Base-by-base conservation (phyloP, 1,140 invertebrate genomes). In the Pachypeltis micranthus region DNA sequence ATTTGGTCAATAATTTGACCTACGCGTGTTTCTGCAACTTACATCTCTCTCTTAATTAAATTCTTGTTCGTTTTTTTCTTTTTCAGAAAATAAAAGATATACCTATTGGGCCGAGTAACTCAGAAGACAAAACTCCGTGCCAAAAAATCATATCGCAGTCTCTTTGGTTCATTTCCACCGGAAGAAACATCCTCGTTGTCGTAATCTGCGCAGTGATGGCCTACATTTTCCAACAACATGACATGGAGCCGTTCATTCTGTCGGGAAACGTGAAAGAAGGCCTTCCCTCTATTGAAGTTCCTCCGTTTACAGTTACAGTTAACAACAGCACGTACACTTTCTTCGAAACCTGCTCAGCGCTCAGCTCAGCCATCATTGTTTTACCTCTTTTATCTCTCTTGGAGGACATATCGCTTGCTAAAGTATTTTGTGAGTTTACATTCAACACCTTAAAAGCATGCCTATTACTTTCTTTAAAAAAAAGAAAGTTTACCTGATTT, bases 331-430 rank as follows among this genome's bases (percentile, higher is more conserved):
- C 83, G 0, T 84, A 84, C 71, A 76, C 71, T 24, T 86, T 89
- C 70, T 69, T 81, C 25, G 81, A 87, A 62, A 83, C 88, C 77
- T 75, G 83, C 1, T 80, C 81, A 2, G 77, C 79, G 2, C 74
- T 90, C 47, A 83, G 85, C 14, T 84, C 85, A 2, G 87, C 85
- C n/a, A 81, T 89, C 64, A 76, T 88, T 61, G 83, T 91, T n/a
- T 79, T 91, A 47, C 87, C 88, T 12, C 70, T 91, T 26, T 74
- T 91, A 24, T 85, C 86, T 28, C 82, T 91, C n/a, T 74, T 90
- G 26, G 88, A 91, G 74, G 85, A 86, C 65, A 85, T 89, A 61
- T 86, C 88, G 2, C 80, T 91, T 31, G 87, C 86, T 4, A 90
- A 91, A 79, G 86, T 87, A 1, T 91, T 90, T 70, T 81, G 83